Base-by-base conservation (phyloP, 2,888 invertebrate species). In the Clepsis dumicolana region DNA sequence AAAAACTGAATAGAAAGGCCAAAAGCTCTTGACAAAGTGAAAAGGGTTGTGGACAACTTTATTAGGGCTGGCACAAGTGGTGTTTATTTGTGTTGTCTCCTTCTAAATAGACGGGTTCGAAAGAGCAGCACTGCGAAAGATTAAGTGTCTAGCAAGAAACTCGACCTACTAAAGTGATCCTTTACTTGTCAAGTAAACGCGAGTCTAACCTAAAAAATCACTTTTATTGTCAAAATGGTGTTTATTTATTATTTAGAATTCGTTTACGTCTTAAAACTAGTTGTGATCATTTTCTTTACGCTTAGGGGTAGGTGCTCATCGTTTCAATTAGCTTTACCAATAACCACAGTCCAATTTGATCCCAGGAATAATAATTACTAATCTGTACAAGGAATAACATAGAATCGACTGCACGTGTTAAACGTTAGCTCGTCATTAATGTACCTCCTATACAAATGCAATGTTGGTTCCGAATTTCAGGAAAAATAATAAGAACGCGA, bases 1-100 rank as follows among this genome's bases (percentile, higher is more conserved):
- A n/a, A 29, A 64, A 57, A 16, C 14, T 48, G 32, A 10, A 52
- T 3, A 14, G 8, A 64, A 64, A 64, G 64, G 64, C 50, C 64
- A 57, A 57, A 48, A 25, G 35, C 4, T 50, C 48, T 32, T 32
- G 25, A 50, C 48, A 57, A 44, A 50, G 25, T 64, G 16, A 8
- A 54, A 61, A 25, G 65, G 60, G 60, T 53, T 54, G 48, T 48
- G 10, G 3, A 48, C 41, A 24, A 32, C 8, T 57, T 41, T 57
- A 48, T 21, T 63, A 56, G 21, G 64, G 54, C 29, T 21, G 44
- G 5, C 18, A 18, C 29, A 29, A 29, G 18, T 29, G 48, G 25
- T 12, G 21, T 48, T 41, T 16, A 16, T 16, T 7, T 48, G 12
- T 21, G 21, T 48, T 16, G 41, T 2, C 48, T 48, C 48, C 2